Conservation (phyloP, 2,113 vertebrate species). For the Microtus pennsylvanicus region DNA sequence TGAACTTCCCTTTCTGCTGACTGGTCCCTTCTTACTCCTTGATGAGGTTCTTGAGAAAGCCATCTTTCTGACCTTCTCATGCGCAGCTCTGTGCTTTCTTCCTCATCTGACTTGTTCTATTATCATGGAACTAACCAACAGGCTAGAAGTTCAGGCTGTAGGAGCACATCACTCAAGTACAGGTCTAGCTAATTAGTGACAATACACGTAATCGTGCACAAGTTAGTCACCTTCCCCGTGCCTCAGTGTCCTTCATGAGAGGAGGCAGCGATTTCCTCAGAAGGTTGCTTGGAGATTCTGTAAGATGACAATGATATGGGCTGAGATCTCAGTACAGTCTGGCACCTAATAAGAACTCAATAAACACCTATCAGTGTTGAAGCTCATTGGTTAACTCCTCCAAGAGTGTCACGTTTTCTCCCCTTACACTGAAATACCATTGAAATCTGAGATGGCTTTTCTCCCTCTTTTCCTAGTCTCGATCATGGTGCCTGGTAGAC, state of each 20-base stretch:
- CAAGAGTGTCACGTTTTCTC: background rate
- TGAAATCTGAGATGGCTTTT: background rate
- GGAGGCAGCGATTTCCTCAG: background rate
- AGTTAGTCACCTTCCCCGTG: background rate
- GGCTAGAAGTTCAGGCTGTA: background rate
- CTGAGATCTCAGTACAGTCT: background rate
- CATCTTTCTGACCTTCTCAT: background rate
- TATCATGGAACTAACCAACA: background rate
- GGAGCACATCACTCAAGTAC: background rate
- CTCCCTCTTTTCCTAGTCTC: background rate
- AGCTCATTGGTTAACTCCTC: background rate
- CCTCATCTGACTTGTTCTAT: background rate
- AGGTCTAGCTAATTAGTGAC: background rate
- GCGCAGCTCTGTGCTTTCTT: background rate
- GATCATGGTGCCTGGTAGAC: background rate
- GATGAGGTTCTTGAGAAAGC: background rate
- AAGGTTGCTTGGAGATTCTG: background rate
- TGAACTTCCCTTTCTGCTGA: background rate
- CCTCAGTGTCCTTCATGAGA: background rate
- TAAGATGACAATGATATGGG: background rate
- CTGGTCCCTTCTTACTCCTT: background rate
- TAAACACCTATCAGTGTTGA: conserved; percentile 15
- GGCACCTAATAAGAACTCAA: background rate
- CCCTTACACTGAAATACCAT: background rate
- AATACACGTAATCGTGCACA: background rate